A percentile compares a stretch with the other conserved stretches of the same genome.
These are phyloP conservation scores for Timema podura DNA, from an alignment of 2,888 invertebrate genomes.

Conservation along the genomic window DNA sequence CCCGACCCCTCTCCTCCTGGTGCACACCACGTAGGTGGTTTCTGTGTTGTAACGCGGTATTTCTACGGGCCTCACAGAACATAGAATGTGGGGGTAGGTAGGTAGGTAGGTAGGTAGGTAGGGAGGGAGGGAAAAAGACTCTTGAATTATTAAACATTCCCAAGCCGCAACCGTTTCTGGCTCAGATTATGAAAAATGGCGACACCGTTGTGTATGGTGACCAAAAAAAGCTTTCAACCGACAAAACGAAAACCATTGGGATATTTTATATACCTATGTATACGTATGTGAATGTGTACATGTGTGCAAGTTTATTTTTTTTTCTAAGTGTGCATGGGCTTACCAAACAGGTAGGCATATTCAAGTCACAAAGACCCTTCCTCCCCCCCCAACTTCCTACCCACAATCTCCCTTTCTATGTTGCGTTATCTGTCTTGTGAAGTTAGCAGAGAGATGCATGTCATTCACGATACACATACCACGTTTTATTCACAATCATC, in stretches of 20 bases:
- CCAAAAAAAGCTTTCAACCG: constrained; percentile 19
- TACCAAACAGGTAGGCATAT: background rate
- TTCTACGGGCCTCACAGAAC: too few relatives aligned
- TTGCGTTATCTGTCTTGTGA: background rate
- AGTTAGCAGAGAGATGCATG: background rate
- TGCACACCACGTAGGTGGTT: too few relatives aligned
- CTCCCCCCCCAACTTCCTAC: constrained; percentile 1
- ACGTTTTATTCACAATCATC: too few relatives aligned
- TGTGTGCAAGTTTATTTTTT: too few relatives aligned
- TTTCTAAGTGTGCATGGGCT: too few relatives aligned
- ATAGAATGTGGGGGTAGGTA: too few relatives aligned
- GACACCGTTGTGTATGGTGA: constrained; percentile 24
- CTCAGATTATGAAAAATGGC: constrained; percentile 32
- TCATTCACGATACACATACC: too few relatives aligned
- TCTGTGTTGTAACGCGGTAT: too few relatives aligned
- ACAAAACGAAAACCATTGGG: constrained; percentile 20
- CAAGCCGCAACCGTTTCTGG: constrained; percentile 29
- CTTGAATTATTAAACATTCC: constrained; percentile 29
- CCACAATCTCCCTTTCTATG: background rate
- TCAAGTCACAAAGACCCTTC: constrained; percentile 12
- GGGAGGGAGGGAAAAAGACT: background rate
- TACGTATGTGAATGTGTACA: background rate
- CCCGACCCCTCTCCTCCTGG: too few relatives aligned
- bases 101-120: too few relatives aligned
- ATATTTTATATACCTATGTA: constrained; percentile 13